Evolutionary conservation across 1,140 invertebrate genomes (phyloP).

Genomic region (Drosophila mauritiana): DNA sequence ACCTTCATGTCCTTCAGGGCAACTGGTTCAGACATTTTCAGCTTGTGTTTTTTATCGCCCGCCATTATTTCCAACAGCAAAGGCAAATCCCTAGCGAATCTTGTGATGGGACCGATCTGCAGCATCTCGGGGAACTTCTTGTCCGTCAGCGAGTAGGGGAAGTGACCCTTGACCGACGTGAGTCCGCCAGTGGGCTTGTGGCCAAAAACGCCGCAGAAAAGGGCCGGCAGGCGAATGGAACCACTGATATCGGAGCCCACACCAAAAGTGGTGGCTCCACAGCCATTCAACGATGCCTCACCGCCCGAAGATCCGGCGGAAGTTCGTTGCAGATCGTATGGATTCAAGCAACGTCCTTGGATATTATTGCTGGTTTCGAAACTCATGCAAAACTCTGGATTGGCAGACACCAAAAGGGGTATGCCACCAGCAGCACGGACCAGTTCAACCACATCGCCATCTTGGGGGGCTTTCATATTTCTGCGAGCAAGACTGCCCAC

Average conservation of each 20-base stretch:
- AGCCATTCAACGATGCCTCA: constrained; percentile 89
- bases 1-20: constrained; percentile 88
- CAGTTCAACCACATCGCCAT: constrained; percentile 87
- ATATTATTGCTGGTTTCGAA: constrained; percentile 90
- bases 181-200: constrained; percentile 91
- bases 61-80: constrained; percentile 88
- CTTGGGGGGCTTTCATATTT: constrained; percentile 86
- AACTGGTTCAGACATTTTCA: constrained; percentile 85
- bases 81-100: constrained; percentile 91
- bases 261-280: constrained; percentile 91
- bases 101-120: constrained; percentile 91
- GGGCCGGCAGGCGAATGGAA: constrained; percentile 93
- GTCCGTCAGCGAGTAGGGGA: constrained; percentile 84
- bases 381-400: constrained; percentile 91
- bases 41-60: constrained; percentile 77
- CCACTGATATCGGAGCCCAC: constrained; percentile 95
- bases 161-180: constrained; percentile 87
- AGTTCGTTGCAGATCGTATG: constrained; percentile 89
- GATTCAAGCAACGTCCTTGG: constrained; percentile 91
- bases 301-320: constrained; percentile 92
- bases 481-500: constrained; percentile 87
- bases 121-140: constrained; percentile 67
- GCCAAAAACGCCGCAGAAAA: constrained; percentile 94
- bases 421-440: constrained; percentile 91
- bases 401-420: constrained; percentile 91